phyloP scores from a whole-genome alignment of 2,113 vertebrate genomes.

The Lonchura striata region DNA sequence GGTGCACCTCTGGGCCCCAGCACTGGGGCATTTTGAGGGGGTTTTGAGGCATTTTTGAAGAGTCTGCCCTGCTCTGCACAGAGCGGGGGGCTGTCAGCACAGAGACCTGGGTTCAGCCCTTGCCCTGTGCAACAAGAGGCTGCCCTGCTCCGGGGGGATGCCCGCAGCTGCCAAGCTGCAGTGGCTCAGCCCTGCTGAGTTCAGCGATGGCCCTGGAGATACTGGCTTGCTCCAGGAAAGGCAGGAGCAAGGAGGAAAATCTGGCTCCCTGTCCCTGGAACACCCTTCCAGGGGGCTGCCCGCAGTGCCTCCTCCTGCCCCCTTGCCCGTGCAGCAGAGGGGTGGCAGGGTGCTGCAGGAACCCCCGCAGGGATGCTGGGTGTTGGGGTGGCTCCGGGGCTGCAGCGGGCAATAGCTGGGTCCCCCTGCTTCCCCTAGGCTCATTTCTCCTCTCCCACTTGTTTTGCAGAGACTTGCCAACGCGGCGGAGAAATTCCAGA shows the following conservation, averaged over 20 bases:
- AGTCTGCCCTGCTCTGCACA: not conserved
- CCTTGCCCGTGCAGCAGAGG: not conserved
- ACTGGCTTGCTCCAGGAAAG: not conserved
- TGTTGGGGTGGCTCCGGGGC: not conserved
- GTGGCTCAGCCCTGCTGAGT: not conserved
- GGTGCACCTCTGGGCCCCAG: not conserved
- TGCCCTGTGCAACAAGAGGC: not conserved
- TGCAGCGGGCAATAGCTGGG: accelerated
- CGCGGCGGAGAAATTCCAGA: constrained; percentile 93
- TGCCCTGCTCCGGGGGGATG: accelerated
- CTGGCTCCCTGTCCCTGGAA: not conserved
- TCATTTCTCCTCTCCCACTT: constrained; percentile 4
- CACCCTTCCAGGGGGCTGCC: not conserved
- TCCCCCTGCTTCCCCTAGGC: not conserved
- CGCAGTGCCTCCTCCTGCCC: not conserved
- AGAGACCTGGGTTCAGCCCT: not conserved
- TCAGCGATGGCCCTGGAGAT: not conserved
- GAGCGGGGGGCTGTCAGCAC: accelerated
- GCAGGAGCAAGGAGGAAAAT: not conserved
- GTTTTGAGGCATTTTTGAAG: not conserved
- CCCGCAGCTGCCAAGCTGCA: not conserved
- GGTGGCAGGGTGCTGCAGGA: not conserved
- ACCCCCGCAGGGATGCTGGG: not conserved
- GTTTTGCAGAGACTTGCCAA: constrained; percentile 85
- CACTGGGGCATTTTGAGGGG: not conserved